phyloP scores from a whole-genome alignment of 2,888 invertebrate genomes.

The Erebia aethiops region DNA sequence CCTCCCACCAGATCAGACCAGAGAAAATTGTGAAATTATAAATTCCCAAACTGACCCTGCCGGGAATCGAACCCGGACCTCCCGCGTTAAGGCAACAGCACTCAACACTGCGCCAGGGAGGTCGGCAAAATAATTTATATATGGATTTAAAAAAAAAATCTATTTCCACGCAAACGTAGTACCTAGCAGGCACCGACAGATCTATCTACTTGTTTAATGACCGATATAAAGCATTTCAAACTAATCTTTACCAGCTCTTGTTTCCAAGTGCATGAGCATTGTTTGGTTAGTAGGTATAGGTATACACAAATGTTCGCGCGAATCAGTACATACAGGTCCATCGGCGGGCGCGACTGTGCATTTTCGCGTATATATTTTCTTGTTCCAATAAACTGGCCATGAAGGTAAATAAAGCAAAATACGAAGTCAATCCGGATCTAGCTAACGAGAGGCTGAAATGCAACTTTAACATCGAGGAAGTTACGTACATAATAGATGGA shows the following conservation, averaged over 20 bases:
- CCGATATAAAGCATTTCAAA: not conserved
- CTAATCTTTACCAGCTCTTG: not conserved
- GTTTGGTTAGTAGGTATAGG: slow-evolving; percentile 1
- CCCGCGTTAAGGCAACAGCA: no score
- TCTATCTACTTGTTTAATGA: no score
- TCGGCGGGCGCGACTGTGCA: slow-evolving; percentile 9
- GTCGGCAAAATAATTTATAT: no score
- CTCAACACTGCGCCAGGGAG: no score
- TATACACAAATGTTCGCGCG: not conserved
- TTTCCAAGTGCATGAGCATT: slow-evolving; percentile 2
- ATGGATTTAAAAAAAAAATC: no score
- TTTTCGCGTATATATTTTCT: slow-evolving; percentile 3
- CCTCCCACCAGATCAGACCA: no score
- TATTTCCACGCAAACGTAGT: no score
- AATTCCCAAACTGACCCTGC: no score
- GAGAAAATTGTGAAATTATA: no score
- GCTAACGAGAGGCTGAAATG: slow-evolving; percentile 87
- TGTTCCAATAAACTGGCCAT: not conserved
- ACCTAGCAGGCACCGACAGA: no score
- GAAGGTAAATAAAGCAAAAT: slow-evolving; percentile 6
- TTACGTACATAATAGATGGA: slow-evolving; percentile 90
- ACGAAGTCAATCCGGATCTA: slow-evolving; percentile 85
- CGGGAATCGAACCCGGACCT: no score
- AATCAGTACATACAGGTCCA: slow-evolving; percentile 12
- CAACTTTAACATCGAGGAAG: slow-evolving; percentile 87